Evolutionary conservation across 2,888 invertebrate genomes (phyloP).

Genomic region (Heliconius charithonia): DNA sequence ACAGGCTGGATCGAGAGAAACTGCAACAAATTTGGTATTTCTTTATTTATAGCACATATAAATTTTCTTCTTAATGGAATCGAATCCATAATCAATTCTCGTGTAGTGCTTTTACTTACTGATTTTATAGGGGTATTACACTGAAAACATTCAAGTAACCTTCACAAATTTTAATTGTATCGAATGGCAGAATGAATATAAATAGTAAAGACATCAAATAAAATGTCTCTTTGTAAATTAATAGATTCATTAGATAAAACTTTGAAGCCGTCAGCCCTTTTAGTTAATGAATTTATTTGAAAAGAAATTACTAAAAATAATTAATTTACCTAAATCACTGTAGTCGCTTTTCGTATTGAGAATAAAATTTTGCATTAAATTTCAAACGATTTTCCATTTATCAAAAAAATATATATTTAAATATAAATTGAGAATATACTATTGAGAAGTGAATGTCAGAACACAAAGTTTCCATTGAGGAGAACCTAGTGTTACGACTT

Average conservation of each 20-base stretch:
- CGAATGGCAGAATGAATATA: not conserved
- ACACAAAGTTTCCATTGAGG: too few species aligned
- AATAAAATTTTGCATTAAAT: not conserved
- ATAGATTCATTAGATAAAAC: not conserved
- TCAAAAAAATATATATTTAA: too few species aligned
- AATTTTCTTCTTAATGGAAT: not conserved
- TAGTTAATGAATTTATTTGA: not conserved
- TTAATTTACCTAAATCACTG: not conserved
- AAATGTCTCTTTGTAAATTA: conserved; percentile 4
- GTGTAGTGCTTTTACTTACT: too few species aligned
- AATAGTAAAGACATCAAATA: conserved; percentile 5
- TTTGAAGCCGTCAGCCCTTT: not conserved
- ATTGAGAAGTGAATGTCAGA: too few species aligned
- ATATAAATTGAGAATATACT: too few species aligned
- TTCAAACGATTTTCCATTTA: too few species aligned
- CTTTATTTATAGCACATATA: not conserved
- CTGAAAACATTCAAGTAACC: not conserved
- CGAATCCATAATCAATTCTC: too few species aligned
- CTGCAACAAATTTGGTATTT: not conserved
- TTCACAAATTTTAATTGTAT: not conserved
- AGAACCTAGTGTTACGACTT: too few species aligned
- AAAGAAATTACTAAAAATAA: not conserved
- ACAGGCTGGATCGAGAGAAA: too few species aligned
- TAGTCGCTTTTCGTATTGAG: not conserved
- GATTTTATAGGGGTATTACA: too few species aligned